A percentile compares a stretch with the other conserved stretches of the same genome.
Conservation (phyloP, 2,797 vertebrate species). For the Semotilus atromaculatus region DNA sequence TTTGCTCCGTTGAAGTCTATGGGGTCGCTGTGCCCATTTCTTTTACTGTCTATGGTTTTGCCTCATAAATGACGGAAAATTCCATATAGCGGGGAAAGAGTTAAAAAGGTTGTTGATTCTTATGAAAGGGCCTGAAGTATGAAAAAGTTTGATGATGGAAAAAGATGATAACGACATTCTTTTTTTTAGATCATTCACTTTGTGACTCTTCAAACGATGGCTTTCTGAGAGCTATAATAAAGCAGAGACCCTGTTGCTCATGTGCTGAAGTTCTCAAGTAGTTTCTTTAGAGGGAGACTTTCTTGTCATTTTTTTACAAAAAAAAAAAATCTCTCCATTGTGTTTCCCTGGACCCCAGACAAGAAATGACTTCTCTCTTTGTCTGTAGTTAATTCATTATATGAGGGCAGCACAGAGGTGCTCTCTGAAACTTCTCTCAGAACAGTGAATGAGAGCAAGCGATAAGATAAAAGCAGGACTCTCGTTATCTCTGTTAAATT, state of each 20-base stretch:
- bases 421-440: constrained; percentile 41
- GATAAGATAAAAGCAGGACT: constrained; percentile 50
- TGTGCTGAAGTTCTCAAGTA: constrained; percentile 5
- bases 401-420: constrained; percentile 28
- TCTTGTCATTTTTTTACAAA: background rate
- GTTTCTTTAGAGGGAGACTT: background rate
- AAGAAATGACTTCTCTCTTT: constrained; percentile 38
- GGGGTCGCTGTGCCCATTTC: no score
- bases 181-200: background rate
- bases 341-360: constrained; percentile 41
- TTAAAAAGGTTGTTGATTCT: background rate
- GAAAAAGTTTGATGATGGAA: background rate
- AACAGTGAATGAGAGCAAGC: constrained; percentile 29
- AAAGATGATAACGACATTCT: background rate
- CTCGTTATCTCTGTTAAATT: constrained; percentile 53
- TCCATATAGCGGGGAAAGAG: no score
- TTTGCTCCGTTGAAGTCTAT: no score
- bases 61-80: no score
- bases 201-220: constrained; percentile 1
- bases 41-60: no score
- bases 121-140: background rate
- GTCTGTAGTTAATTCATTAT: constrained; percentile 49
- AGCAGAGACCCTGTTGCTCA: background rate
- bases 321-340: constrained; percentile 9
- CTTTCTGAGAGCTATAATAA: constrained; percentile 12